phyloP scores from a whole-genome alignment of 2,888 invertebrate species.

The Branchinecta sandiegonensis region DNA sequence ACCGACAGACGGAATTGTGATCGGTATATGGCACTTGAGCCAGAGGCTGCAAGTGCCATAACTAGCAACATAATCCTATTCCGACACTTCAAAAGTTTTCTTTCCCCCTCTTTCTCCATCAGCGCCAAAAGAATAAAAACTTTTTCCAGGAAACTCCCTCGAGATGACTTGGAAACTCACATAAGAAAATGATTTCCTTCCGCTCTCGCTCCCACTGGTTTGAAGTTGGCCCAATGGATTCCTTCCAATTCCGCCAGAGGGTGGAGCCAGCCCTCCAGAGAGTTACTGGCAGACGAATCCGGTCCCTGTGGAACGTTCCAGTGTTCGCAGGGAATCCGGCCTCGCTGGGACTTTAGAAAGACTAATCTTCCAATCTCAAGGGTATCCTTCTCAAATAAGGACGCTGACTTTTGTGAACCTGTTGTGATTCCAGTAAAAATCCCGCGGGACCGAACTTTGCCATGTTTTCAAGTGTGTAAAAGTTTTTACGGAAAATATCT shows the following conservation, averaged over 20 bases:
- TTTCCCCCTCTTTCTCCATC: background rate
- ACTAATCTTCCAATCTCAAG: conserved; percentile 16
- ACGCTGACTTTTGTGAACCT: conserved; percentile 9
- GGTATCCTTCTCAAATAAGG: conserved; percentile 1
- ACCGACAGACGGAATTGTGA: no score
- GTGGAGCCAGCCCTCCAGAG: conserved; percentile 14
- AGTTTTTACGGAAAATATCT: no score
- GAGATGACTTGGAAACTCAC: background rate
- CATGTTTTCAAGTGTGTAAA: no score
- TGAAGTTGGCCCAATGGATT: conserved; percentile 9
- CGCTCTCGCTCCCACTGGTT: background rate
- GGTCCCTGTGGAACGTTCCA: background rate
- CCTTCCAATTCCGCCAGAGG: background rate
- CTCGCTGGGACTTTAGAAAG: background rate
- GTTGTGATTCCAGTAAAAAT: no score
- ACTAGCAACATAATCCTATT: no score
- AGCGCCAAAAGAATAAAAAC: background rate
- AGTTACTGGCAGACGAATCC: conserved; percentile 15
- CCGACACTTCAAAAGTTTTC: no score
- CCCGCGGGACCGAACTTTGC: no score
- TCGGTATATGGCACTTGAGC: no score
- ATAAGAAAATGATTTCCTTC: background rate
- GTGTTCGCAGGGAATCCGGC: conserved; percentile 3
- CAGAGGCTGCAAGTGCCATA: no score
- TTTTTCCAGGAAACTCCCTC: background rate